phyloP scores from a whole-genome alignment of 2,888 invertebrate species.

The Lithophane socia region DNA sequence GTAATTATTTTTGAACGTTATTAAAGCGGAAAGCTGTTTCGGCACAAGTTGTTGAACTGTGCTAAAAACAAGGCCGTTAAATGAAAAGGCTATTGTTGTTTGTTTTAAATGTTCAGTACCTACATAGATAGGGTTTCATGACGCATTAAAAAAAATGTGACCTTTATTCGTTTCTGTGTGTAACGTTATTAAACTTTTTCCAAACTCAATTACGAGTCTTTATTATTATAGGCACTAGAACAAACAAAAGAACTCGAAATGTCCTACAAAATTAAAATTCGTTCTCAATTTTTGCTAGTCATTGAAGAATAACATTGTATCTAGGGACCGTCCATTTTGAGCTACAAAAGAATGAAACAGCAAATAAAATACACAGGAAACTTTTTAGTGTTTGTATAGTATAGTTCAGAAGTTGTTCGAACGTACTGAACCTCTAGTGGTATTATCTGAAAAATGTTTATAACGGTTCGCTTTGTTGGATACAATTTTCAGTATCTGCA shows the following conservation, averaged over 20 bases:
- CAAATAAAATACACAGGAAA: constrained; percentile 7
- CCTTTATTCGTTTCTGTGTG: neutral
- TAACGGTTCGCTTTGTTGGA: constrained; percentile 23
- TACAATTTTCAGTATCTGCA: constrained; percentile 12
- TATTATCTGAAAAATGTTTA: constrained; percentile 24
- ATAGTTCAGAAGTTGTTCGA: constrained; percentile 30
- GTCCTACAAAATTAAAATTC: neutral
- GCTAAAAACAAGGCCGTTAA: neutral
- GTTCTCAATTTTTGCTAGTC: neutral
- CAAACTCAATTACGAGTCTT: neutral
- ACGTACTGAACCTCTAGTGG: constrained; percentile 20
- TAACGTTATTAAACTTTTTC: neutral
- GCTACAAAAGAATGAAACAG: constrained; percentile 18
- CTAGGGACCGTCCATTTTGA: constrained; percentile 5
- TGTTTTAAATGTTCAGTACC: neutral
- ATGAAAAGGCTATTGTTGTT: neutral
- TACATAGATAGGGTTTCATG: neutral
- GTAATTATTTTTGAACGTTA: neutral
- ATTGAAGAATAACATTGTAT: neutral
- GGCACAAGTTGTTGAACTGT: neutral
- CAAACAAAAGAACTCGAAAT: neutral
- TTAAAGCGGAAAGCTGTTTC: neutral
- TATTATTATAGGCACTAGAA: neutral
- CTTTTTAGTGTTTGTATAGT: constrained; percentile 3
- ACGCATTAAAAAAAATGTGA: neutral